Conservation (phyloP, 1,140 invertebrate genomes). For the Drosophila tani region DNA sequence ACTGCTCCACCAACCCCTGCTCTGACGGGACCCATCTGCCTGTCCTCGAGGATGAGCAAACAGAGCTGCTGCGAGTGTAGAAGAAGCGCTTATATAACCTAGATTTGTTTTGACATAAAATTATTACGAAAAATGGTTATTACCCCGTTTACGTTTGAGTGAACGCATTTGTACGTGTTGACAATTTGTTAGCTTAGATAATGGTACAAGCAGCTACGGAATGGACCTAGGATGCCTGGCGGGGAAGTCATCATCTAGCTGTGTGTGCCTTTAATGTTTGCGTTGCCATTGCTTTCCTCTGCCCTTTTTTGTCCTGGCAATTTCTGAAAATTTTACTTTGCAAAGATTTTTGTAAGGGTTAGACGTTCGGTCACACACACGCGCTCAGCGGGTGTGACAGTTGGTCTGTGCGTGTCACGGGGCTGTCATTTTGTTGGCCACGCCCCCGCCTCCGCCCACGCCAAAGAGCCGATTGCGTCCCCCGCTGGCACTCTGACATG, state of each 20-base stretch:
- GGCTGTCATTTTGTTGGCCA: slow-evolving; percentile 74
- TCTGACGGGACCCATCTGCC: slow-evolving; percentile 38
- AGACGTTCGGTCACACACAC: slow-evolving; percentile 36
- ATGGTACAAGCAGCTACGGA: slow-evolving; percentile 62
- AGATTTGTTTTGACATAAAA: slow-evolving; percentile 84
- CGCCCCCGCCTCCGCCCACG: slow-evolving; percentile 34
- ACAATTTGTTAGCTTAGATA: slow-evolving; percentile 84
- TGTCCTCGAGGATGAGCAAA: slow-evolving; percentile 26
- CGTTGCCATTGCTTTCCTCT: slow-evolving; percentile 29
- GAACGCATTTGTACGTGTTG: slow-evolving; percentile 84
- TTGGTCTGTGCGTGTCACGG: slow-evolving; percentile 81
- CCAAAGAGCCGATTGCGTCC: background rate
- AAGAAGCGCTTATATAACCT: slow-evolving; percentile 68
- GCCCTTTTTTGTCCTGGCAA: slow-evolving; percentile 53
- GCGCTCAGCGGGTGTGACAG: slow-evolving; percentile 70
- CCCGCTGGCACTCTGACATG: slow-evolving; percentile 50
- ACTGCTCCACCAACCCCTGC: slow-evolving; percentile 1
- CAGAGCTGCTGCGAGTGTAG: slow-evolving; percentile 37
- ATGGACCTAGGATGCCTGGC: slow-evolving; percentile 26
- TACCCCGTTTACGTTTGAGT: slow-evolving; percentile 84
- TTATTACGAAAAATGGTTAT: slow-evolving; percentile 85
- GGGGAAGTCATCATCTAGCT: slow-evolving; percentile 60
- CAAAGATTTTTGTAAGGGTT: slow-evolving; percentile 74
- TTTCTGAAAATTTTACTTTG: slow-evolving; percentile 72
- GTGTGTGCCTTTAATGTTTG: slow-evolving; percentile 57